Evolutionary conservation across 2,797 vertebrate species (phyloP).

Genomic region (Sebastiscus albofasciatus): DNA sequence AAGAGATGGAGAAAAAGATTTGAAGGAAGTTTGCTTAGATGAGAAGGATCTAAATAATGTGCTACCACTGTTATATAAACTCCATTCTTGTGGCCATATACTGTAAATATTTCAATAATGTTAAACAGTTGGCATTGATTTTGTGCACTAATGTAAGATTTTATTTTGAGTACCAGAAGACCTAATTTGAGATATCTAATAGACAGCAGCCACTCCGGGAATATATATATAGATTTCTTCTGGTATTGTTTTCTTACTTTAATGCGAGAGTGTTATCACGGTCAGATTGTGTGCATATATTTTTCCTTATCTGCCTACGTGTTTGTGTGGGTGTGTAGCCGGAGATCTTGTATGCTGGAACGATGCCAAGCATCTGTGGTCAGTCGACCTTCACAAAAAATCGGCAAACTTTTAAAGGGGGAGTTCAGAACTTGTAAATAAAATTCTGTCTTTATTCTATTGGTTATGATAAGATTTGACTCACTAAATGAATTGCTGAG

Average conservation of each 20-base stretch:
- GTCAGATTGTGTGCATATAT: slow-evolving; percentile 14
- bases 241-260: neutral
- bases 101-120: neutral
- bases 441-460: neutral
- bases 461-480: neutral
- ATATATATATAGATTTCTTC: neutral
- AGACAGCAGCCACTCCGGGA: neutral
- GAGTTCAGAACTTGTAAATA: slow-evolving; percentile 3
- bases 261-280: slow-evolving; percentile 2
- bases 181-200: neutral
- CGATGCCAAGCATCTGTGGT: slow-evolving; percentile 16
- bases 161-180: neutral
- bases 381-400: slow-evolving; percentile 34
- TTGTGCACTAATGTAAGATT: neutral
- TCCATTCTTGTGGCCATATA: neutral
- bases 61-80: neutral
- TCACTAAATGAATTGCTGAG: neutral
- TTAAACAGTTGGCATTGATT: neutral
- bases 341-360: slow-evolving; percentile 26
- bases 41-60: neutral
- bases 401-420: slow-evolving; percentile 15
- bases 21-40: neutral
- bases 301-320: neutral
- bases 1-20: neutral
- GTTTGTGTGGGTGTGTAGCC: neutral